A percentile compares a stretch with the other conserved stretches of the same genome.
phyloP scores from a whole-genome alignment of 2,113 vertebrate genomes.

The Propithecus coquereli region DNA sequence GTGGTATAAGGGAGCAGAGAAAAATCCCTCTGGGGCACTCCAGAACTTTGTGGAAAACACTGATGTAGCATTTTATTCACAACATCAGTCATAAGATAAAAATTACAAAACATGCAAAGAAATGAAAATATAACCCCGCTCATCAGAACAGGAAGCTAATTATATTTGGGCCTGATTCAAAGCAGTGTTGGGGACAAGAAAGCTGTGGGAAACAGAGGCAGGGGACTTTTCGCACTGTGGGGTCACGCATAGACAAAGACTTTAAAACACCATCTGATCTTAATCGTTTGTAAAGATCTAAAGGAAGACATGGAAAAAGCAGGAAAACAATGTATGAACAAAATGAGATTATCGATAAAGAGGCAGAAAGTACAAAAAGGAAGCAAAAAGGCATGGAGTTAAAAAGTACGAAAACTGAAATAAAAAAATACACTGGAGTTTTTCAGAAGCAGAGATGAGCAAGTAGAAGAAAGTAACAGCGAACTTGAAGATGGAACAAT shows the following conservation, averaged over 20 bases:
- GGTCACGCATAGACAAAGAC: not conserved
- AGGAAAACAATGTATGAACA: not conserved
- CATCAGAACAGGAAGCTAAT: not conserved
- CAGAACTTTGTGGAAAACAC: not conserved
- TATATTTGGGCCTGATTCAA: not conserved
- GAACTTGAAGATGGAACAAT: not conserved
- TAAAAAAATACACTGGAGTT: not conserved
- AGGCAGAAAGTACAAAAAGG: not conserved
- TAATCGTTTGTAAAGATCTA: not conserved
- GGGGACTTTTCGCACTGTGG: not conserved
- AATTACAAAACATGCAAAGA: not conserved
- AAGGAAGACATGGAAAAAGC: not conserved
- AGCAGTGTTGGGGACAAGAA: not conserved
- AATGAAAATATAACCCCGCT: not conserved
- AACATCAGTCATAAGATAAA: not conserved
- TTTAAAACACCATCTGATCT: not conserved
- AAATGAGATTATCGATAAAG: not conserved
- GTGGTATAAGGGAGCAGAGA: not conserved
- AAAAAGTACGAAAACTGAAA: not conserved
- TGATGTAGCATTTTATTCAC: not conserved
- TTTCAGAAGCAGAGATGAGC: not conserved
- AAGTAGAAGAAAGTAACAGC: not conserved
- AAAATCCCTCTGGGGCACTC: not conserved
- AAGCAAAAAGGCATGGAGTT: not conserved
- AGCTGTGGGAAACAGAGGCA: not conserved